phyloP scores from a whole-genome alignment of 1,140 invertebrate genomes.

The Manduca sexta region DNA sequence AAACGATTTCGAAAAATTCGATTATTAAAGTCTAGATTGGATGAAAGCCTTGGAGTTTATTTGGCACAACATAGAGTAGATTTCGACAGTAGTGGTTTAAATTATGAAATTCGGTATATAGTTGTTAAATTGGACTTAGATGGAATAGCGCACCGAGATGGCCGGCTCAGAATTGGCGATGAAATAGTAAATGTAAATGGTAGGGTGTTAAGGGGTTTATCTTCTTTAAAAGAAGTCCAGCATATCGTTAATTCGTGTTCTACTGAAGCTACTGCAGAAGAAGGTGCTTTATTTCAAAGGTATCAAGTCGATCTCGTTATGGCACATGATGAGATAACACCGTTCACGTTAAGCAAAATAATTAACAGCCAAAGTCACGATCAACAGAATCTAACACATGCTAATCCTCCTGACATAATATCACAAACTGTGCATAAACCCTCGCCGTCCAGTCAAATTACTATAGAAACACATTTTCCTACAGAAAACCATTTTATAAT shows the following conservation, averaged over 20 bases:
- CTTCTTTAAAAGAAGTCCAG: constrained; percentile 78
- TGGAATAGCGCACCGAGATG: constrained; percentile 88
- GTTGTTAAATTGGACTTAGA: constrained; percentile 87
- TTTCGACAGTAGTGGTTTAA: constrained; percentile 64
- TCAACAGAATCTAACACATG: constrained; percentile 31
- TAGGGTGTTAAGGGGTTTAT: constrained; percentile 82
- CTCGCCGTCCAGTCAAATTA: constrained; percentile 49
- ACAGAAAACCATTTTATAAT: constrained; percentile 43
- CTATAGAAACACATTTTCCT: constrained; percentile 62
- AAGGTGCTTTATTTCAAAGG: constrained; percentile 64
- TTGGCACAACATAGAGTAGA: constrained; percentile 77
- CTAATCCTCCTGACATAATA: constrained; percentile 61
- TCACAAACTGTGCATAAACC: constrained; percentile 63
- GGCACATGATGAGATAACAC: constrained; percentile 74
- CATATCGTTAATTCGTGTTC: constrained; percentile 72
- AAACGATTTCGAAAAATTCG: constrained; percentile 75
- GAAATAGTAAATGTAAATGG: constrained; percentile 92
- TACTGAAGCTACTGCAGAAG: constrained; percentile 57
- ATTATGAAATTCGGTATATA: constrained; percentile 82
- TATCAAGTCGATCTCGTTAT: constrained; percentile 78
- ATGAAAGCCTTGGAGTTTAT: constrained; percentile 81
- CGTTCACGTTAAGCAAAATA: constrained; percentile 58
- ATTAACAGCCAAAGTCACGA: constrained; percentile 52
- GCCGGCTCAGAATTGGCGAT: constrained; percentile 85
- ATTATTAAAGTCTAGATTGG: constrained; percentile 75